Conservation (phyloP, 1,140 invertebrate species). For the Drosophila simulans region DNA sequence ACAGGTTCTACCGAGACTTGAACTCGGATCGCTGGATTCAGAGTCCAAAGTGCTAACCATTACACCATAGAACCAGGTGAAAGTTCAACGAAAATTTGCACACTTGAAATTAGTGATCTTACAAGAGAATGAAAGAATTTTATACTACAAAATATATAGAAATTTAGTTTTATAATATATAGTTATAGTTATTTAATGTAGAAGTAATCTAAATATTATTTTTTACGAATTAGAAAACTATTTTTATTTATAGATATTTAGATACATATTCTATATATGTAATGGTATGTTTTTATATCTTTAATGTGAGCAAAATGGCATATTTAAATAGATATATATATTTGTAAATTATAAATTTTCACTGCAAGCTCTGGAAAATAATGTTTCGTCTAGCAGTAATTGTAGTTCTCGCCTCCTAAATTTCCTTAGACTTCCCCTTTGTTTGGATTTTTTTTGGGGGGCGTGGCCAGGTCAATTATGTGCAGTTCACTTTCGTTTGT, state of each 20-base stretch:
- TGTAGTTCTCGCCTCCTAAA: background rate
- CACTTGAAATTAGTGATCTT: background rate
- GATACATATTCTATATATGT: background rate
- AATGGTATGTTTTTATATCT: too few relatives aligned
- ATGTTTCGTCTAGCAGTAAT: background rate
- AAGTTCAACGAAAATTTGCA: background rate
- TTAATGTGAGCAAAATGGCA: too few relatives aligned
- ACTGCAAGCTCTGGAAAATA: background rate
- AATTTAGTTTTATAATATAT: too few relatives aligned
- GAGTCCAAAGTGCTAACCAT: constrained; percentile 96
- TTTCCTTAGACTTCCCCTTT: constrained; percentile 36
- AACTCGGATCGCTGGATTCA: constrained; percentile 96
- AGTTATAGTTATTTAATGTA: background rate
- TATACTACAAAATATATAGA: too few relatives aligned
- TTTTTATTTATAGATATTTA: too few relatives aligned
- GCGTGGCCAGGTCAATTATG: constrained; percentile 67
- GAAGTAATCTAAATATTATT: background rate
- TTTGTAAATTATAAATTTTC: too few relatives aligned
- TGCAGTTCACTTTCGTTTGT: constrained; percentile 56
- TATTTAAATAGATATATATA: too few relatives aligned
- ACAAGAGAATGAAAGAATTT: background rate
- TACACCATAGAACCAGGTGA: constrained; percentile 91
- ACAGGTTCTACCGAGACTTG: constrained; percentile 93
- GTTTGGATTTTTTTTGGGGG: constrained; percentile 37
- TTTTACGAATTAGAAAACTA: too few relatives aligned